phyloP scores from a whole-genome alignment of 64 coral and sea anemone species.

The Montipora cactus region DNA sequence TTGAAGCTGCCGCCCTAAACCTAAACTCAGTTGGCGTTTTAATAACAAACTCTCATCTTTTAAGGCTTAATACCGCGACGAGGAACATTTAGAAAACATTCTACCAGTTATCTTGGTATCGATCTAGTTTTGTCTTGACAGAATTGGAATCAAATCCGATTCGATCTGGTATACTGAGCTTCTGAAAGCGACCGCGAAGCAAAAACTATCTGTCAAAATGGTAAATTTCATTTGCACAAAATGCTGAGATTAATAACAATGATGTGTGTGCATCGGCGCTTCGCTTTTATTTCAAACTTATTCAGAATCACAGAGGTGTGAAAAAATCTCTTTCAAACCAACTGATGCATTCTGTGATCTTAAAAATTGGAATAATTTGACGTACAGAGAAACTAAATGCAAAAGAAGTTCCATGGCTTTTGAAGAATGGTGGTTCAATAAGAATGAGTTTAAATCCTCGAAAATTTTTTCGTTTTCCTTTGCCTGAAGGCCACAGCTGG shows the following conservation, averaged over 20 bases:
- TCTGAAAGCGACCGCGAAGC: neutral
- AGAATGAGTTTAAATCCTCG: neutral
- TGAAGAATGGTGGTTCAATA: neutral
- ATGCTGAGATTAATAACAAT: conserved; percentile 27
- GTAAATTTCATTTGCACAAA: conserved; percentile 12
- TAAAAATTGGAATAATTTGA: neutral
- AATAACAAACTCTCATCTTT: conserved; percentile 48
- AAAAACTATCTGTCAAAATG: neutral
- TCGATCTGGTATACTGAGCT: neutral
- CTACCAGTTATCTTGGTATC: neutral
- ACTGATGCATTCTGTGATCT: neutral
- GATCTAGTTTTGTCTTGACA: neutral
- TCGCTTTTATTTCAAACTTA: conserved; percentile 12
- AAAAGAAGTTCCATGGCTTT: neutral
- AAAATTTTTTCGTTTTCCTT: neutral
- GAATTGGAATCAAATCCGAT: conserved; percentile 22
- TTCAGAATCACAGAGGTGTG: conserved; percentile 35
- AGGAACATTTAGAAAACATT: neutral
- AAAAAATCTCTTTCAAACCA: neutral
- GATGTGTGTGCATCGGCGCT: neutral
- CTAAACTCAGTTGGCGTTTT: conserved; percentile 23
- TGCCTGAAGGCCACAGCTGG: neutral
- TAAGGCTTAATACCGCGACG: neutral
- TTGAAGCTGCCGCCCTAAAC: conserved; percentile 30
- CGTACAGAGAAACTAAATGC: neutral